Conservation (phyloP, 2,797 vertebrate genomes). For the Acanthurus tractus region DNA sequence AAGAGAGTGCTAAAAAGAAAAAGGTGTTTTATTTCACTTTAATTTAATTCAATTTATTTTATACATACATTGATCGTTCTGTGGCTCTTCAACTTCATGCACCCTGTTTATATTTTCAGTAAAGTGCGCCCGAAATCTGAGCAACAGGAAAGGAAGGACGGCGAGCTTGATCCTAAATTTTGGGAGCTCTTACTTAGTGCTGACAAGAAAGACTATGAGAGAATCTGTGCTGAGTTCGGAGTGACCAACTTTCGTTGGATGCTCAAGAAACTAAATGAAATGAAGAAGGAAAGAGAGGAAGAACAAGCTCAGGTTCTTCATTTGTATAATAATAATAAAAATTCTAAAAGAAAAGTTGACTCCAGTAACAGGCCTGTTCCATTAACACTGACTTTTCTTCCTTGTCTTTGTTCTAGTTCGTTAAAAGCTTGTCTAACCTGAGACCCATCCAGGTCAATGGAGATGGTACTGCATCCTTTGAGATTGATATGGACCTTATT, state of each 20-base stretch:
- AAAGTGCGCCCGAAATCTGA: conserved; percentile 75
- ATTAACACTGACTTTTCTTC: not conserved
- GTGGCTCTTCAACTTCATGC: not conserved
- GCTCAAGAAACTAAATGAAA: conserved; percentile 89
- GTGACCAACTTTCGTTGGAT: conserved; percentile 91
- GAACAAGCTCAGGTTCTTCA: conserved; percentile 84
- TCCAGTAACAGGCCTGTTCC: not conserved
- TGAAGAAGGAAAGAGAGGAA: conserved; percentile 85
- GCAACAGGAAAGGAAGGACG: conserved; percentile 70
- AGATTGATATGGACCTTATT: conserved; percentile 89
- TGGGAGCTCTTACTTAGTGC: conserved; percentile 90
- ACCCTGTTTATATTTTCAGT: conserved; percentile 54
- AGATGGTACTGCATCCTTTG: conserved; percentile 85
- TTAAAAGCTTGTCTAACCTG: conserved; percentile 82
- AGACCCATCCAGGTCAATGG: conserved; percentile 83
- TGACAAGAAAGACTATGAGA: conserved; percentile 91
- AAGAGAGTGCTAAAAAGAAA: conserved; percentile 86
- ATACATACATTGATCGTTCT: not conserved
- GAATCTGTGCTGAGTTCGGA: conserved; percentile 89
- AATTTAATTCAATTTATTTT: too few species aligned
- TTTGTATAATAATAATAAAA: not conserved
- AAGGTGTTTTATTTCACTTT: conserved; percentile 56
- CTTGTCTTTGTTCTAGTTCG: conserved; percentile 76
- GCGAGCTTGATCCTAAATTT: conserved; percentile 85
- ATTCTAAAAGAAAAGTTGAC: not conserved